Conservation (phyloP, 2,113 vertebrate genomes). For the Heterotis niloticus region DNA sequence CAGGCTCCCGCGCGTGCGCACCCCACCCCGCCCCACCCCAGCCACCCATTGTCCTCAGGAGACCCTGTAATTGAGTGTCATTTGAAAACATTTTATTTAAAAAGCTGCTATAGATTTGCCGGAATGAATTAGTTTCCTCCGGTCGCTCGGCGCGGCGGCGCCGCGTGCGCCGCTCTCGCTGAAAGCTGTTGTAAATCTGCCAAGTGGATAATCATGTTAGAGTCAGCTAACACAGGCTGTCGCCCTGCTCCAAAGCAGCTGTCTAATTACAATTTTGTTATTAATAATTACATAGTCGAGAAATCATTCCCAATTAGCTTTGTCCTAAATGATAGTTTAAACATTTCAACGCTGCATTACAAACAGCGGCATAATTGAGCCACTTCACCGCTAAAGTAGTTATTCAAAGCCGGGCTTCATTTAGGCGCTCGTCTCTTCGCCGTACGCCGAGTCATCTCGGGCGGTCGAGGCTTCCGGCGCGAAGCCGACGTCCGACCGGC, state of each 20-base stretch:
- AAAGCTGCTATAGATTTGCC: constrained; percentile 43
- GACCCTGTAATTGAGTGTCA: constrained; percentile 46
- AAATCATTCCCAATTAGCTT: constrained; percentile 97
- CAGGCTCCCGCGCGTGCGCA: background rate
- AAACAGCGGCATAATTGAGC: constrained; percentile 91
- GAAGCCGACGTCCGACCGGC: constrained; percentile 7
- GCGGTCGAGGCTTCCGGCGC: too few relatives aligned
- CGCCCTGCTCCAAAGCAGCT: constrained; percentile 78
- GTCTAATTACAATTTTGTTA: constrained; percentile 97
- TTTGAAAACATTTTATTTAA: constrained; percentile 50
- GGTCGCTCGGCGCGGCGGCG: constrained; percentile 21
- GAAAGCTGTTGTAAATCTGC: constrained; percentile 60
- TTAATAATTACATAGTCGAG: constrained; percentile 92
- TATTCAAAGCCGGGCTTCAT: constrained; percentile 87
- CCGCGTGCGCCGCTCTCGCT: constrained; percentile 29
- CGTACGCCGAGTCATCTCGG: constrained; percentile 44
- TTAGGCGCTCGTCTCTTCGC: constrained; percentile 54
- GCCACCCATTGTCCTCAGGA: constrained; percentile 39
- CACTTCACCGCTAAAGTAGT: constrained; percentile 92
- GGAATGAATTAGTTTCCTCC: constrained; percentile 30
- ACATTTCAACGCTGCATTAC: constrained; percentile 84
- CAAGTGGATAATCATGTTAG: constrained; percentile 72
- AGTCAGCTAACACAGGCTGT: constrained; percentile 74
- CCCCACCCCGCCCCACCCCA: background rate
- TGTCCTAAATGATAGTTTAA: constrained; percentile 92